phyloP scores from a whole-genome alignment of 2,113 vertebrate genomes.

The Meriones unguiculatus region DNA sequence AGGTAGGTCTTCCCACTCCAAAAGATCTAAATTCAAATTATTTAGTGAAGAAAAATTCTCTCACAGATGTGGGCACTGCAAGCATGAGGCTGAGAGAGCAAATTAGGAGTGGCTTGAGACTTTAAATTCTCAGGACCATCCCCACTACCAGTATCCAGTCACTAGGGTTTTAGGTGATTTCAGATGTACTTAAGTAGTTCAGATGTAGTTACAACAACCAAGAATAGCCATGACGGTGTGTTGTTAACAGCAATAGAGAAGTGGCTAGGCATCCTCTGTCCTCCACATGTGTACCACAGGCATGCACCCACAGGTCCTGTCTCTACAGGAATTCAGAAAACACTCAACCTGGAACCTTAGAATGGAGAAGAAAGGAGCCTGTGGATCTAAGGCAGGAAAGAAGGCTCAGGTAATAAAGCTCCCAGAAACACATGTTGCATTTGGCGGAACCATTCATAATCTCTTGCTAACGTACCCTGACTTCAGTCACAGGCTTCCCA shows the following conservation, averaged over 20 bases:
- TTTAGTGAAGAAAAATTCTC: background rate
- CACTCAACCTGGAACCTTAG: background rate
- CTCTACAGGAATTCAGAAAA: background rate
- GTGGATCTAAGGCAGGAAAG: background rate
- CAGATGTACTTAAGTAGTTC: background rate
- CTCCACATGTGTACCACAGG: background rate
- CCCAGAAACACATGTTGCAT: accelerated
- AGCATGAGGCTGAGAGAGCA: background rate
- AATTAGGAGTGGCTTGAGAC: background rate
- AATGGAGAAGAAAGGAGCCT: background rate
- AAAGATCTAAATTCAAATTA: background rate
- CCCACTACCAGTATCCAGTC: background rate
- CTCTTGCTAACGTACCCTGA: background rate
- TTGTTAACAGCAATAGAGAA: background rate
- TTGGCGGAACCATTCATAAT: no score
- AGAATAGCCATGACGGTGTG: background rate
- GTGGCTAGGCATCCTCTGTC: background rate
- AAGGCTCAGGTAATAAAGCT: background rate
- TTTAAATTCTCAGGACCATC: background rate
- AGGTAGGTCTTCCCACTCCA: background rate
- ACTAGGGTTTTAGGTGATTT: background rate
- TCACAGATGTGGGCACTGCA: background rate
- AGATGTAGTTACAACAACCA: background rate
- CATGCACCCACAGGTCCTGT: no score
- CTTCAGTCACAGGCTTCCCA: background rate